Conservation (phyloP, 2,113 vertebrate genomes). For the Lagenorhynchus albirostris region DNA sequence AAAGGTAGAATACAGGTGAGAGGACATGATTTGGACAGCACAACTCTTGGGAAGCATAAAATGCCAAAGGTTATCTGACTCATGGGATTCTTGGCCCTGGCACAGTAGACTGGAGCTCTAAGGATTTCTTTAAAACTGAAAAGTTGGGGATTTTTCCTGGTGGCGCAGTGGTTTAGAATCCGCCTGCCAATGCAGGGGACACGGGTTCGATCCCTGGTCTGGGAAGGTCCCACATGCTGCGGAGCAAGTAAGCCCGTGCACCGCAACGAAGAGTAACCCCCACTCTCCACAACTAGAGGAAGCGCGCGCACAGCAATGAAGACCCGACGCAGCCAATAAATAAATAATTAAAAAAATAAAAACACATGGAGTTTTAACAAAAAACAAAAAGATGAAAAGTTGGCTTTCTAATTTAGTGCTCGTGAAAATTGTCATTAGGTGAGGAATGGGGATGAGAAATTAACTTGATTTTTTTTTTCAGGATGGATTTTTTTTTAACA, state of each 20-base stretch:
- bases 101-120: neutral
- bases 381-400: neutral
- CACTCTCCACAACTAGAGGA: too few relatives aligned
- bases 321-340: too few relatives aligned
- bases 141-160: neutral
- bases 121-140: neutral
- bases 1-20: neutral
- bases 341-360: too few relatives aligned
- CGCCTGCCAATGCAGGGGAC: too few relatives aligned
- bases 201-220: too few relatives aligned
- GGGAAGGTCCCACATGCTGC: too few relatives aligned
- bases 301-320: too few relatives aligned
- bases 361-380: too few relatives aligned
- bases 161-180: too few relatives aligned
- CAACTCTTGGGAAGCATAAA: neutral
- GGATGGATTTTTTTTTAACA: neutral
- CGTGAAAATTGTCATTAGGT: neutral
- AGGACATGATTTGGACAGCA: neutral
- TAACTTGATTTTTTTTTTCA: constrained; percentile 12
- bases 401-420: neutral
- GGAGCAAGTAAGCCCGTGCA: too few relatives aligned
- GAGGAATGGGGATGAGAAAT: neutral
- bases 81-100: neutral
- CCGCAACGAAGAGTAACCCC: too few relatives aligned
- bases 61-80: neutral